These are phyloP conservation scores for Brachyrhaphis roseni DNA, from an alignment of 2,797 vertebrate species.

Conservation along the genomic window DNA sequence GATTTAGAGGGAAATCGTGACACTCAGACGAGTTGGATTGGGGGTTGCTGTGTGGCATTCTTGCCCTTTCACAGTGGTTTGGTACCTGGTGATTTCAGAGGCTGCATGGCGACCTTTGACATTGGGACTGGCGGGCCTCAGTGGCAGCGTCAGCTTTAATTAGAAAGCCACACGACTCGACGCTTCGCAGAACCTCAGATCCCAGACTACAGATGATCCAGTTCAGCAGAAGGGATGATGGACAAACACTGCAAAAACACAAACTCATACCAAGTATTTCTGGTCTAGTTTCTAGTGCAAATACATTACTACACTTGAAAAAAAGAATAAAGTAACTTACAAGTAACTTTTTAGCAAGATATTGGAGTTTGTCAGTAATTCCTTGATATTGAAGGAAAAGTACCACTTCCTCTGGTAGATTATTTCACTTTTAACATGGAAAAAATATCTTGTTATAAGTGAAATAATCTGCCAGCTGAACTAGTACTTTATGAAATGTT, in stretches of 20 bases:
- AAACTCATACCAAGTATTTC: too few relatives aligned
- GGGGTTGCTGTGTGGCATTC: slow-evolving; percentile 30
- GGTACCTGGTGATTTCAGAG: slow-evolving; percentile 71
- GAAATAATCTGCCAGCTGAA: too few relatives aligned
- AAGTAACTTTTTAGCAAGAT: too few relatives aligned
- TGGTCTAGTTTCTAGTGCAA: too few relatives aligned
- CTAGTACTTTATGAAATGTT: too few relatives aligned
- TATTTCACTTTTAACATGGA: too few relatives aligned
- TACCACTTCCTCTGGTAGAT: too few relatives aligned
- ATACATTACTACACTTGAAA: too few relatives aligned
- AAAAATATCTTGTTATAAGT: too few relatives aligned
- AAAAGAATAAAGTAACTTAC: too few relatives aligned
- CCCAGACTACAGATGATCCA: slow-evolving; percentile 24
- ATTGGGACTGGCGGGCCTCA: slow-evolving; percentile 61
- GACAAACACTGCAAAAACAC: background rate
- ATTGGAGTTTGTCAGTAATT: too few relatives aligned
- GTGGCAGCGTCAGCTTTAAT: slow-evolving; percentile 68
- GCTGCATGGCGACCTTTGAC: slow-evolving; percentile 73
- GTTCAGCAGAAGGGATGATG: slow-evolving; percentile 23
- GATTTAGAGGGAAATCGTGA: slow-evolving; percentile 1
- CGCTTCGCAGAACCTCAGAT: slow-evolving; percentile 62
- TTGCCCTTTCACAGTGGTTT: slow-evolving; percentile 52
- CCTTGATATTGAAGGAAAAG: too few relatives aligned
- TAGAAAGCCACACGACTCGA: slow-evolving; percentile 57
- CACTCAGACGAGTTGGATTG: background rate